phyloP scores from a whole-genome alignment of 2,888 invertebrate species.

The Marronus borbonicus region DNA sequence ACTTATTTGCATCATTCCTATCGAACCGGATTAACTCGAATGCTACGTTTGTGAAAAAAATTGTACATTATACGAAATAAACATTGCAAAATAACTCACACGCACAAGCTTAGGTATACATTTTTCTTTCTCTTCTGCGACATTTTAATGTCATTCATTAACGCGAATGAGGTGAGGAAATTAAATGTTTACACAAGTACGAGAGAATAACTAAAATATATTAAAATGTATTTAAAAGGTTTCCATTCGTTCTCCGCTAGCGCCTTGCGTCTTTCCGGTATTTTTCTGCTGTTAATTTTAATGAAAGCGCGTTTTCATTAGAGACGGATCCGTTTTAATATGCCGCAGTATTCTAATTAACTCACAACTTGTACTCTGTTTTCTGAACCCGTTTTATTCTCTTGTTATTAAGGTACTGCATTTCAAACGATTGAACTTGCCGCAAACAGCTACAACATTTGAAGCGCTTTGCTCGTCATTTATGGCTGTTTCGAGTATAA shows the following conservation, averaged over 20 bases:
- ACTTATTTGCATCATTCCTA: too few species aligned
- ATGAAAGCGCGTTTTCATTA: conserved; percentile 43
- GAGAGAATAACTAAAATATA: conserved; percentile 23
- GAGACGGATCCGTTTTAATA: conserved; percentile 36
- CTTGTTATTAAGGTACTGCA: conserved; percentile 18
- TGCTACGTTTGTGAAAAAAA: too few species aligned
- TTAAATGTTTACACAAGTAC: conserved; percentile 17
- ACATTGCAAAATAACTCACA: too few species aligned
- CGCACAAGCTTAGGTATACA: too few species aligned
- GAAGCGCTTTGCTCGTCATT: conserved; percentile 11
- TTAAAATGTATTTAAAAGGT: conserved; percentile 40
- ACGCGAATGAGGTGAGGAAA: conserved; percentile 5
- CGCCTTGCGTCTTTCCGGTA: conserved; percentile 20
- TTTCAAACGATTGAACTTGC: conserved; percentile 35
- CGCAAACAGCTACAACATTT: conserved; percentile 18
- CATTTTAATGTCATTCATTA: not conserved
- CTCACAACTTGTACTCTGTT: conserved; percentile 28
- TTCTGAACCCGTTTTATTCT: conserved; percentile 19
- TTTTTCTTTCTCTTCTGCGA: not conserved
- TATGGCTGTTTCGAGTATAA: not conserved
- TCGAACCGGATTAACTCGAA: too few species aligned
- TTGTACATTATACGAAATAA: too few species aligned
- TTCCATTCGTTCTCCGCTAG: conserved; percentile 3
- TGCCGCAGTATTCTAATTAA: conserved; percentile 37
- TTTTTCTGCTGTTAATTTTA: conserved; percentile 41